A percentile compares a stretch with the other conserved stretches of the same genome.
Conservation (phyloP, 30 jellyfish, hydroid and myxozoan genomes). For the Pseudorhiza aurosa region DNA sequence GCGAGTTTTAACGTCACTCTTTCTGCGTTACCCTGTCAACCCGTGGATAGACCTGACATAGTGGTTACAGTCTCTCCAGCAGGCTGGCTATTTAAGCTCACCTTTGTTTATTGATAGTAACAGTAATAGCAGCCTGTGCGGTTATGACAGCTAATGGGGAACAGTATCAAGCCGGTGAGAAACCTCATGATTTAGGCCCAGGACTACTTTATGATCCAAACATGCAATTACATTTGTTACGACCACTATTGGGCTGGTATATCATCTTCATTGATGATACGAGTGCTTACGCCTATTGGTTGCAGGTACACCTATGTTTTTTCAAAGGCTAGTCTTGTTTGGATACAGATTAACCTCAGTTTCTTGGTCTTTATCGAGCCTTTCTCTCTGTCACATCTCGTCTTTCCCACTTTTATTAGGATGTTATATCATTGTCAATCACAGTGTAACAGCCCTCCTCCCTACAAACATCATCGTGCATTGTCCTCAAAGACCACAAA, state of each 20-base stretch:
- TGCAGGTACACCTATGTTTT: slow-evolving; percentile 2
- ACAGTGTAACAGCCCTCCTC: slow-evolving; percentile 33
- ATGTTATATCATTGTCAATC: slow-evolving; percentile 19
- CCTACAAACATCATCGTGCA: slow-evolving; percentile 8
- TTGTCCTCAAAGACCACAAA: slow-evolving; percentile 14
- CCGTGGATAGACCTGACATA: no score
- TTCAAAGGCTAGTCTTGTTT: slow-evolving; percentile 58
- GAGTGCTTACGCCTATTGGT: slow-evolving; percentile 9
- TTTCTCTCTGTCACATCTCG: slow-evolving; percentile 14
- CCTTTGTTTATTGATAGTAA: no score
- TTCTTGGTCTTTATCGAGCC: slow-evolving; percentile 1
- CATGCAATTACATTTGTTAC: slow-evolving; percentile 6
- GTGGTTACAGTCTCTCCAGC: no score
- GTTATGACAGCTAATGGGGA: slow-evolving; percentile 14
- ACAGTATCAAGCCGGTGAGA: background rate
- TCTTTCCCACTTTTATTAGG: slow-evolving; percentile 7
- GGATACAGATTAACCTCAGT: slow-evolving; percentile 42
- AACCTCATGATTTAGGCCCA: slow-evolving; percentile 18
- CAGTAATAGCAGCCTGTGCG: slow-evolving; percentile 1
- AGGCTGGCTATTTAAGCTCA: no score
- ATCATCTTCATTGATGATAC: slow-evolving; percentile 15
- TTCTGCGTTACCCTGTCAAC: no score
- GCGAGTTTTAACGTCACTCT: no score
- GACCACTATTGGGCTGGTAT: background rate
- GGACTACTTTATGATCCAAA: slow-evolving; percentile 54